Base-by-base conservation (phyloP, 2,113 vertebrate species). In the Riparia riparia region DNA sequence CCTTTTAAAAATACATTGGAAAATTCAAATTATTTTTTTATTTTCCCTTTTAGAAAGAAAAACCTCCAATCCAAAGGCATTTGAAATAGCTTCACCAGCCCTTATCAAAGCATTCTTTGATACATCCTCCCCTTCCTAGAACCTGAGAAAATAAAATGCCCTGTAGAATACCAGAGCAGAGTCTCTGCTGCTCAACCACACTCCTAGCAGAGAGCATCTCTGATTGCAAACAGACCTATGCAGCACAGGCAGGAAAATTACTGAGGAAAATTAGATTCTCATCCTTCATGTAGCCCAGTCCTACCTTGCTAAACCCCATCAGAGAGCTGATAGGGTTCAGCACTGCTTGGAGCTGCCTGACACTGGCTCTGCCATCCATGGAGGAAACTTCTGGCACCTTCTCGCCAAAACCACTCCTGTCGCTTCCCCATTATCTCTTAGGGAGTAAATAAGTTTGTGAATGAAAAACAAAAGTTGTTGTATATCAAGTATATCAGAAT, bases 401-500 rank as follows among this genome's bases (percentile, higher is more conserved):
- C 22, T 45, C 28, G 53, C 18, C 22, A 60, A 53, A 53, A 13
- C 5, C 21, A 39, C 18, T 45, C 41, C n/a, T 54, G n/a, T 34
- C 54, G 66, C 25, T 25, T 25, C 29, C 19, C 19, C 0, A 12
- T 82, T 90, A 71, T 63, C 53, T 57, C 95, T 53, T 42, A 31
- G 56, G 15, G 28, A 73, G 34, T 92, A 86, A 26, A 10, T 44
- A 74, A 47, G 25, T 85, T 94, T 93, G 34, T 85, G 79, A 94
- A 73, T 74, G 66, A 94, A 79, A 82, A 60, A 74, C 58, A 85
- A 91, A 91, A 70, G 14, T 51, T 92, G 60, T 51, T 61, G 70
- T 34, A 28, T 65, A 76, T 29, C 47, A 66, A 64, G n/a, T 77
- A 60, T 53, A 93, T 65, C 58, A 96, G 84, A 95, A 94, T 71